phyloP scores from a whole-genome alignment of 2,113 vertebrate species.

The Pachypanchax playfairii region DNA sequence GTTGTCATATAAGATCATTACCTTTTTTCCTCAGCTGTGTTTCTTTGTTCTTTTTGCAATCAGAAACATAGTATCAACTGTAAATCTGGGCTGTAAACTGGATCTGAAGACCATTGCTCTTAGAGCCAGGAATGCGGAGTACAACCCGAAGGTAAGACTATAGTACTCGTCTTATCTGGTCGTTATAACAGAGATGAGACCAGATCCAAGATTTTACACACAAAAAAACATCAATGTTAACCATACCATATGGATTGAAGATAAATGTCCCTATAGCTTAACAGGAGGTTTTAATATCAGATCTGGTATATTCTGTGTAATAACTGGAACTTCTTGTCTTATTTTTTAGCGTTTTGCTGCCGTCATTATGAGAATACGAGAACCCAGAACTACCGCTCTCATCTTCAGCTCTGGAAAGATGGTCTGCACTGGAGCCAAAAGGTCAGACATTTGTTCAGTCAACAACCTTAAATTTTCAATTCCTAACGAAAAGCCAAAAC shows the following conservation, averaged over 20 bases:
- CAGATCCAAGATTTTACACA: no score
- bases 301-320: neutral
- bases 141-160: constrained; percentile 96
- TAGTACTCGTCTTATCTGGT: neutral
- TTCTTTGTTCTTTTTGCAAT: neutral
- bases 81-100: constrained; percentile 98
- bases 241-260: no score
- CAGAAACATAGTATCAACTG: constrained; percentile 98
- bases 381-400: constrained; percentile 95
- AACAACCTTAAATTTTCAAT: neutral
- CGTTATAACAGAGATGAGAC: no score
- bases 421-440: constrained; percentile 99
- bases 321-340: neutral
- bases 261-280: no score
- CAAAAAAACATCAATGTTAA: no score
- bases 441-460: constrained; percentile 72
- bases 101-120: constrained; percentile 98
- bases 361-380: constrained; percentile 99
- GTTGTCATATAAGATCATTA: neutral
- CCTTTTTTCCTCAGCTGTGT: constrained; percentile 13
- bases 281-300: no score
- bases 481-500: no score
- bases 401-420: constrained; percentile 99
- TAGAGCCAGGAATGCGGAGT: constrained; percentile 98
- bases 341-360: constrained; percentile 93